Base-by-base conservation (phyloP, 2,797 vertebrate genomes). In the Cirrhinus molitorella region DNA sequence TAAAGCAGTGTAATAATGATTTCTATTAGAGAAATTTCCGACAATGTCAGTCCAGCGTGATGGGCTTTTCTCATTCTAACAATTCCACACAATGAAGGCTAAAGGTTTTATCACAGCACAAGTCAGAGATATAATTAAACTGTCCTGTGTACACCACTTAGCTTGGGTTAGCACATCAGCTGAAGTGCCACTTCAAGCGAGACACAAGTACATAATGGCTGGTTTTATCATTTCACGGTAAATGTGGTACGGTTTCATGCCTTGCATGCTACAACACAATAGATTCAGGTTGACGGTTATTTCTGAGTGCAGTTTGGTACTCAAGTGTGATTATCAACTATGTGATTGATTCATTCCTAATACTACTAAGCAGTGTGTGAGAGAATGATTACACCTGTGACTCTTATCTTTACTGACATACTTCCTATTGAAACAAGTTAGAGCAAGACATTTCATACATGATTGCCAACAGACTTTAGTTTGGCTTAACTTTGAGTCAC, bases 51-150 rank as follows among this genome's bases (percentile, higher is more conserved):
- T 85, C 40, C 31, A 78, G 47, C 7, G 0, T 61, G 6, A 13
- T 51, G 37, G 45, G 61, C 16, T 23, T 74, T 72, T 51, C 57
- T 74, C 25, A 73, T 28, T 59, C 47, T 73, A 57, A n/a, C 25
- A 61, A 25, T 78, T 79, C n/a, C 55, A 40, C 25, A n/a, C n/a
- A 51, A 70, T 49, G 9, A 11, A 59, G 73, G 23, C 59, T 51
- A n/a, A 68, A 72, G 78, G 82, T 87, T 84, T 88, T 63, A 86
- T 68, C 68, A 55, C 45, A 45, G 71, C 12, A 83, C 25, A 82
- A 74, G 80, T 66, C 59, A 55, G 59, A 61, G 12, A 75, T 75
- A 82, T 75, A 82, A 82, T 66, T 75, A 66, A 82, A 75, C 80
- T 55, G 59, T 82, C 71, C 71, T 55, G 70, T 74, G 43, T 21